Base-by-base conservation (phyloP, 2,888 invertebrate species). In the Branchellion lobata region DNA sequence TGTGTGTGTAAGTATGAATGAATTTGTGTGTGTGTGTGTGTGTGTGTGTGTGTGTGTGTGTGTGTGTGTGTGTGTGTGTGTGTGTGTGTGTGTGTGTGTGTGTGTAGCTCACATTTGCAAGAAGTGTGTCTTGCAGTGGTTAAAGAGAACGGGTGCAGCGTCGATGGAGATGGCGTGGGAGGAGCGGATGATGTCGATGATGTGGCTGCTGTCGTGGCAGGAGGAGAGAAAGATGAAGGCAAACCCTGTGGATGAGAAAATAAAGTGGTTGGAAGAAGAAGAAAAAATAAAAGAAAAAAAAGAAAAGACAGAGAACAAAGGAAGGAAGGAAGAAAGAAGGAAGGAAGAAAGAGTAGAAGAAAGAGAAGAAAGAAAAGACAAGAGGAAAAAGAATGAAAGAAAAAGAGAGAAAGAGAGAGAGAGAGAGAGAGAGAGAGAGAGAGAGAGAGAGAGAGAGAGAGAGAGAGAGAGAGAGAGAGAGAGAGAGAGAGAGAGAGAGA, bases 81-180 rank as follows among this genome's bases (percentile, higher is more conserved):
- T n/a, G 65, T 11, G n/a, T 5, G 3, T 65, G 65, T 8, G 14
- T 8, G 40, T 14, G 14, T 40, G 8, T 14, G 5, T 14, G 14
- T 8, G 14, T 14, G 5, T 5, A n/a, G n/a, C 69, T 29, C 31
- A 69, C 75, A 75, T 18, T 11, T 75, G 31, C 0, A 51, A 53
- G 29, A 75, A 75, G 53, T 24, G 24, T 14, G n/a, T 68, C 34
- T 68, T 68, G 68, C 33, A 77, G 65, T 34, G 31, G 47, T 61
- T 68, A 21, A 77, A 14, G 14, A n/a, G 36, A 40, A 68, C 65
- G 21, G 78, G 29, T 27, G 34, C 21, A 2, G 65, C 78, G 36
- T 61, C 65, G n/a, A 77, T 31, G 11, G 21, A 21, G 24, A 68
- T 24, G 18, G 78, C 36, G 40, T 77, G 78, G 27, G 68, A 51